These are phyloP conservation scores for Glomeris maerens DNA, from an alignment of 1,140 invertebrate species.

Conservation along the genomic window DNA sequence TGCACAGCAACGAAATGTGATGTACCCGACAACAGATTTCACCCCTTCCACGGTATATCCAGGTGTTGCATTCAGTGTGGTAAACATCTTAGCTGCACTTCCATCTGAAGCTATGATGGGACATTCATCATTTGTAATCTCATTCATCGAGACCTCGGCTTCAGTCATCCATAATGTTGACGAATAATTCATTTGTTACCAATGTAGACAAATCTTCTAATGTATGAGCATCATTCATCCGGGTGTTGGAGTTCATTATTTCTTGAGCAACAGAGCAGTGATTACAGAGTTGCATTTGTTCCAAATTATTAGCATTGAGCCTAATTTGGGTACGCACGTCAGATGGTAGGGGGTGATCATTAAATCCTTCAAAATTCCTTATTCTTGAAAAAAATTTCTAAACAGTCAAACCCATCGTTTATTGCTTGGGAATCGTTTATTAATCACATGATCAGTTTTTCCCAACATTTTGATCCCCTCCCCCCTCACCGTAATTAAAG, in stretches of 20 bases:
- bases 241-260: neutral
- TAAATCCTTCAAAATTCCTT: constrained; percentile 10
- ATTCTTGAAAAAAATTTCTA: constrained; percentile 18
- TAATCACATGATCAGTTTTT: too few relatives aligned
- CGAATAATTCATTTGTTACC: constrained; percentile 1
- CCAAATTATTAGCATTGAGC: neutral
- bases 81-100: neutral
- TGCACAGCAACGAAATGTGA: neutral
- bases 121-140: too few relatives aligned
- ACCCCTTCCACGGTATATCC: neutral
- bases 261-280: neutral
- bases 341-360: constrained; percentile 9
- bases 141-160: neutral
- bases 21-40: constrained; percentile 1
- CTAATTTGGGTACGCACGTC: constrained; percentile 15
- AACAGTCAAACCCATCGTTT: constrained; percentile 14
- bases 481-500: too few relatives aligned
- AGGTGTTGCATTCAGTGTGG: neutral
- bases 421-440: constrained; percentile 14
- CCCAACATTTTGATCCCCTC: too few relatives aligned
- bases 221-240: neutral
- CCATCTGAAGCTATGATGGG: too few relatives aligned
- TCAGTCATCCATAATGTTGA: neutral
- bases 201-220: neutral
- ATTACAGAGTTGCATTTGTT: neutral